Evolutionary conservation across 2,888 invertebrate species (phyloP), one percentile per base, ranked within the genome.

Genomic region (Amorpha juglandis): DNA sequence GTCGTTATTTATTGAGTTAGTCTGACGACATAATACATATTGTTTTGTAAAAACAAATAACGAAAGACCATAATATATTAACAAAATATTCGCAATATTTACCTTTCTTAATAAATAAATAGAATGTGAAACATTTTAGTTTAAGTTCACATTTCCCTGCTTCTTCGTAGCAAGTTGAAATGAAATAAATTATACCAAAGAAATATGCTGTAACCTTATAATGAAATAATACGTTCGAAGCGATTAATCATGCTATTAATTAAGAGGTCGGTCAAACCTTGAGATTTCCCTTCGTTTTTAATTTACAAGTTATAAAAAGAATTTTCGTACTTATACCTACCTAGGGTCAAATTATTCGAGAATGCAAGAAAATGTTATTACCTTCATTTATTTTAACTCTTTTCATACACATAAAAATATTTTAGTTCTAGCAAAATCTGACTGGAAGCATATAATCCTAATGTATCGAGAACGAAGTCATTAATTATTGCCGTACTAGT

Each of bases 171-270:
- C 38, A 1, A 42, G 19, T 6, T 19, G 42, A 42, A 12, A 6
- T 11, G 19, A 42, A 58, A 58, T 42, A 42, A 58, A 58, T 58
- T 19, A 38, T 16, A 6, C 11, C 16, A 38, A 19, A 58, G 16
- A 58, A 58, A 19, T 11, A 19, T 42, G 38, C 9, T 19, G 38
- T 58, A 19, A 38, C 38, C 19, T 19, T 16, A 42, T 58, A 58
- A 58, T 4, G 19, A 42, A 42, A 42, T 42, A 58, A 19, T 19
- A 9, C 58, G 53, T 35, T 6, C 33, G 1, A 58, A 19, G 50
- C 19, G 38, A 58, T 58, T 58, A 58, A 42, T 58, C 58, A 42
- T 4, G 19, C 6, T 6, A 58, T 58, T 42, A 42, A 42, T 50
- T 38, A 58, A 19, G 42, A 58, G 42, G 42, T 12, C 6, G 38